Conservation (phyloP, 2,888 invertebrate species). For the Sminthurides aquaticus region DNA sequence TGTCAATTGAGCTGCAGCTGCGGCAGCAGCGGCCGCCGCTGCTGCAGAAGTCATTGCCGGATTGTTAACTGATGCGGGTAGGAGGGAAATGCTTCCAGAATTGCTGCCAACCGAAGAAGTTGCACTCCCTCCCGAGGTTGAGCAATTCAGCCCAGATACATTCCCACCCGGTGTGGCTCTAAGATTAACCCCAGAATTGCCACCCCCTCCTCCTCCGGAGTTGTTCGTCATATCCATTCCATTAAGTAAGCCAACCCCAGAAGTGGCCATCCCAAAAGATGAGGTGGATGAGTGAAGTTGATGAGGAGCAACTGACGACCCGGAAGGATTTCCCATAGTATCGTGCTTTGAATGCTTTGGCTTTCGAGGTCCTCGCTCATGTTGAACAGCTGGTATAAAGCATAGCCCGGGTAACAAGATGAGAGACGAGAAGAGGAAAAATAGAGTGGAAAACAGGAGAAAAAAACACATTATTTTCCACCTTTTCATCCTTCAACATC, state of each 20-base stretch:
- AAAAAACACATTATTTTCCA: not conserved
- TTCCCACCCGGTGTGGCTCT: not conserved
- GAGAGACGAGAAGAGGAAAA: not conserved
- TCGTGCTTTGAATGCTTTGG: conserved; percentile 60
- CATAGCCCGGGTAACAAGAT: too few species aligned
- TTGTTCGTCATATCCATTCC: conserved; percentile 24
- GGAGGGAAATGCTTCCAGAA: conserved; percentile 22
- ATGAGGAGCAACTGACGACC: conserved; percentile 17
- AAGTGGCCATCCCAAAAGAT: conserved; percentile 44
- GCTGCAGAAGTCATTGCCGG: conserved; percentile 10
- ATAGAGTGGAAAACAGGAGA: not conserved
- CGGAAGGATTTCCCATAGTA: conserved; percentile 13
- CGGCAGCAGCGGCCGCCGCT: conserved; percentile 34
- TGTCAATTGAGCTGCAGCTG: conserved; percentile 35
- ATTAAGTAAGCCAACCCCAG: conserved; percentile 46
- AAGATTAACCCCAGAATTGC: not conserved
- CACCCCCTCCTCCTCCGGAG: not conserved
- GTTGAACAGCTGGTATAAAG: conserved; percentile 92
- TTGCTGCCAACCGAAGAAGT: conserved; percentile 33
- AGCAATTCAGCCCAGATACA: not conserved
- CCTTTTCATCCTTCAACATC: not conserved
- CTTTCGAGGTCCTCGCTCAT: conserved; percentile 90
- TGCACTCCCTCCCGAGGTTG: conserved; percentile 23
- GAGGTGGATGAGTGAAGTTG: conserved; percentile 48
- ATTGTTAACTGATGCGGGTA: conserved; percentile 1